A percentile compares a stretch with the other conserved stretches of the same genome.
Conservation (phyloP, 2,797 vertebrate genomes). For the Oophaga sylvatica region DNA sequence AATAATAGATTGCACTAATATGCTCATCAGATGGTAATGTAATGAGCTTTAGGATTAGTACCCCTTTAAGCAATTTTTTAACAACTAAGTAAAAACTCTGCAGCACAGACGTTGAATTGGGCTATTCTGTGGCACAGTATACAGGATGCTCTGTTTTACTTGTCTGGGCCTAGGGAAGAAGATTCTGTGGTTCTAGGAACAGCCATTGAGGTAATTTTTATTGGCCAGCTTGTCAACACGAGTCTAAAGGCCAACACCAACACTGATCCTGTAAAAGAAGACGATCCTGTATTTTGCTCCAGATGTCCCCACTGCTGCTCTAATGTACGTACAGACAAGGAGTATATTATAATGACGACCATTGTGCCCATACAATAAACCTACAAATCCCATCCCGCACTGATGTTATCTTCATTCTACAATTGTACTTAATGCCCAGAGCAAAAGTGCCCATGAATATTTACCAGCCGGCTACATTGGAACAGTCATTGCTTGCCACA, state of each 20-base stretch:
- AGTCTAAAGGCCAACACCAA: slow-evolving; percentile 32
- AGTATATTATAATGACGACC: neutral
- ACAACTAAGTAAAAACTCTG: neutral
- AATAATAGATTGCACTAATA: neutral
- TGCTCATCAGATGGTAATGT: neutral
- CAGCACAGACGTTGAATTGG: neutral
- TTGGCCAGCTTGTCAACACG: neutral
- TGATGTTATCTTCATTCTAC: neutral
- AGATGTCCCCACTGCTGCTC: neutral
- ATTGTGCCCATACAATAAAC: slow-evolving; percentile 6
- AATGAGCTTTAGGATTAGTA: neutral
- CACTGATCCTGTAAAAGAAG: neutral
- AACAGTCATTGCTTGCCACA: slow-evolving; percentile 8
- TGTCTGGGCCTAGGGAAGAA: slow-evolving; percentile 9
- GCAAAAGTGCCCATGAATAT: slow-evolving; percentile 27
- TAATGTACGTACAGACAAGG: neutral
- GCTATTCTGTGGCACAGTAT: neutral
- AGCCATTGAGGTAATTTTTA: neutral
- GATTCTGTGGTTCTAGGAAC: neutral
- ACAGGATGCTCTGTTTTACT: slow-evolving; percentile 5
- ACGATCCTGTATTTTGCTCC: neutral
- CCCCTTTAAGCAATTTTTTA: neutral
- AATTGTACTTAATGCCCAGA: slow-evolving; percentile 3
- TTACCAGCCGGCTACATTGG: neutral
- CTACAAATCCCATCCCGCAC: neutral